phyloP scores from a whole-genome alignment of 2,888 invertebrate species.

The Pegoplata infirma region DNA sequence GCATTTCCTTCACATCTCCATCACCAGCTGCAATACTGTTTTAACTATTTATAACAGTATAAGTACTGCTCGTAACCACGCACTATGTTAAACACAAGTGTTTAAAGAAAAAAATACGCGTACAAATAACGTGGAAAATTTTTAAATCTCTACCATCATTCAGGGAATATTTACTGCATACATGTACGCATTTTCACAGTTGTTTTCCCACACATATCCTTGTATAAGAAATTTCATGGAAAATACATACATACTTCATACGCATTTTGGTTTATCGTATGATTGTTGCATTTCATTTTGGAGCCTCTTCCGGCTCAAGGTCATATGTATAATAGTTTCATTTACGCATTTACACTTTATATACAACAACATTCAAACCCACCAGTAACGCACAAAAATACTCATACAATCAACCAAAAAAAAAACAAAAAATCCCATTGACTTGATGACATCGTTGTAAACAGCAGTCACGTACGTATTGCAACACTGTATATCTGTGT shows the following conservation, averaged over 20 bases:
- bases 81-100: neutral
- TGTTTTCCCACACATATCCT: neutral
- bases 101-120: neutral
- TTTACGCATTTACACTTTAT: conserved; percentile 56
- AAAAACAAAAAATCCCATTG: conserved; percentile 28
- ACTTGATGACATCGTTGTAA: conserved; percentile 48
- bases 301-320: conserved; percentile 44
- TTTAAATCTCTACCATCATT: neutral
- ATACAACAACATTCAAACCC: neutral
- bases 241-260: neutral
- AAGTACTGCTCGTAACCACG: no score
- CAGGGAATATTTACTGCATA: neutral
- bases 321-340: conserved; percentile 55
- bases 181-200: neutral
- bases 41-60: neutral
- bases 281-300: conserved; percentile 17
- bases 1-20: no score
- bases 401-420: neutral
- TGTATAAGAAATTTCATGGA: neutral
- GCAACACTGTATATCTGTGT: conserved; percentile 13
- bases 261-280: neutral
- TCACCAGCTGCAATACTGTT: neutral
- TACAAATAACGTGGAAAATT: conserved; percentile 2
- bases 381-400: neutral
- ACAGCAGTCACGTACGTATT: conserved; percentile 31